These are phyloP conservation scores for Dusona sp. DNA, from an alignment of 2,888 invertebrate genomes.

Conservation along the genomic window DNA sequence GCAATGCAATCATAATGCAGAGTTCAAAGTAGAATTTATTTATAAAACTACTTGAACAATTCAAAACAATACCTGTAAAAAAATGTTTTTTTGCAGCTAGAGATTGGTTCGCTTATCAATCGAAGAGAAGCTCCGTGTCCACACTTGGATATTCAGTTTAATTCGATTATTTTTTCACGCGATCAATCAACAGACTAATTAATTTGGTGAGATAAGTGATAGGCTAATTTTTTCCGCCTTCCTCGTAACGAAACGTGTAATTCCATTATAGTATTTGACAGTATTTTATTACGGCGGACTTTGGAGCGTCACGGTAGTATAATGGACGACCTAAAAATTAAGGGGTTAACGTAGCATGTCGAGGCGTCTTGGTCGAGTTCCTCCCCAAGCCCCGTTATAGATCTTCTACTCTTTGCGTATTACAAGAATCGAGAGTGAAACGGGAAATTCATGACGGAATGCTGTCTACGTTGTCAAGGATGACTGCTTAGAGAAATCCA, in stretches of 20 bases:
- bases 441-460: constrained; percentile 75
- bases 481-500: constrained; percentile 70
- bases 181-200: background rate
- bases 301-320: background rate
- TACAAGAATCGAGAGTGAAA: constrained; percentile 63
- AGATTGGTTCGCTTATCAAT: too few species aligned
- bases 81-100: background rate
- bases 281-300: background rate
- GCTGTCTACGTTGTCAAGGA: constrained; percentile 74
- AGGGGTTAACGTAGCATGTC: constrained; percentile 26
- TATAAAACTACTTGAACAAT: too few species aligned
- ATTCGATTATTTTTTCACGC: background rate
- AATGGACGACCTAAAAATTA: constrained; percentile 15
- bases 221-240: background rate
- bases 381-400: constrained; percentile 27
- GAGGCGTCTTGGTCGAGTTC: constrained; percentile 19
- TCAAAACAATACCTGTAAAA: too few species aligned
- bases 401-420: constrained; percentile 31
- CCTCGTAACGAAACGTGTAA: background rate
- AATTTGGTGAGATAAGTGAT: background rate
- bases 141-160: background rate
- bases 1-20: background rate
- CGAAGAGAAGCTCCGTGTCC: too few species aligned
- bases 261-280: background rate
- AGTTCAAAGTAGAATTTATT: background rate